A percentile compares a stretch with the other conserved stretches of the same genome.
phyloP scores from a whole-genome alignment of 2,797 vertebrate species.

The Cottoperca gobio region DNA sequence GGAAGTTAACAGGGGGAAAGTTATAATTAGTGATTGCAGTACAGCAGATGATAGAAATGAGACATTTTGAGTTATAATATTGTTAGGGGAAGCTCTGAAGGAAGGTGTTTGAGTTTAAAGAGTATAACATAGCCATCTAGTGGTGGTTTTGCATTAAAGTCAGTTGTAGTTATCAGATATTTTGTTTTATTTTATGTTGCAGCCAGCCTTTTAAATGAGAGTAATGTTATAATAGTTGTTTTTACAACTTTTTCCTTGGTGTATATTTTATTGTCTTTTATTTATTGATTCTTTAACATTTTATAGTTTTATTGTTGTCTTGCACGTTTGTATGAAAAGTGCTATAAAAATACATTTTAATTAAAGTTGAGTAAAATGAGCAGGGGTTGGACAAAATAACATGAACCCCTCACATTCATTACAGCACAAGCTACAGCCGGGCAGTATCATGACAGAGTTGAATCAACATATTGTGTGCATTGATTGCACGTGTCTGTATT shows the following conservation, averaged over 20 bases:
- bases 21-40: neutral
- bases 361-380: neutral
- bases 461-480: too few species aligned
- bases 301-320: too few species aligned
- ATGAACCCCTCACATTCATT: neutral
- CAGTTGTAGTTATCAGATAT: neutral
- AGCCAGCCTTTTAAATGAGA: too few species aligned
- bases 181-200: too few species aligned
- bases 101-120: neutral
- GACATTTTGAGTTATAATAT: neutral
- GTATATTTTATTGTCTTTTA: too few species aligned
- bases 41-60: too few species aligned
- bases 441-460: neutral
- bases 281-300: too few species aligned
- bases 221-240: too few species aligned
- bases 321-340: too few species aligned
- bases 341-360: too few species aligned
- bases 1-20: neutral
- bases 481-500: neutral
- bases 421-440: neutral
- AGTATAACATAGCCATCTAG: constrained; percentile 69
- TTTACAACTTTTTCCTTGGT: too few species aligned
- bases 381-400: neutral
- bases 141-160: constrained; percentile 35
- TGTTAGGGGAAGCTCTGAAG: neutral